phyloP scores from a whole-genome alignment of 2,888 invertebrate species.

The Tinea pellionella region DNA sequence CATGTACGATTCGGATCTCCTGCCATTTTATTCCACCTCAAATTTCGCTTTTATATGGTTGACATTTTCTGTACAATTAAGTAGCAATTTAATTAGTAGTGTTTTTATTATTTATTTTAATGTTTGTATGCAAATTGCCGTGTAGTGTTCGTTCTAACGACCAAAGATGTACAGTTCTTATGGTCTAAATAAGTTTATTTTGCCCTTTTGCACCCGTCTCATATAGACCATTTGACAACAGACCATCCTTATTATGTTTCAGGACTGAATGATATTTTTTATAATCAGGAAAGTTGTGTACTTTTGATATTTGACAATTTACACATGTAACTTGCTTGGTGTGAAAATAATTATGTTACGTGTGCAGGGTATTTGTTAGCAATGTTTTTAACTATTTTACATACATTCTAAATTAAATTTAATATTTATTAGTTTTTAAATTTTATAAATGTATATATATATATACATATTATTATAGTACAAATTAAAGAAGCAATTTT shows the following conservation, averaged over 20 bases:
- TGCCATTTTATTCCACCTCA: not conserved
- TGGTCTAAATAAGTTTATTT: too few species aligned
- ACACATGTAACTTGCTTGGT: constrained; percentile 1
- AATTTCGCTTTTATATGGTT: not conserved
- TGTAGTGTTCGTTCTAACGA: too few species aligned
- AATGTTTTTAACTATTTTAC: not conserved
- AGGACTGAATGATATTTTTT: too few species aligned
- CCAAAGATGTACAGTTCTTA: too few species aligned
- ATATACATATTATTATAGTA: not conserved
- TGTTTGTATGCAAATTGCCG: not conserved
- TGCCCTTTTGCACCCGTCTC: too few species aligned
- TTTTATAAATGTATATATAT: not conserved
- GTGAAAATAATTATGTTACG: not conserved
- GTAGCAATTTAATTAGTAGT: not conserved
- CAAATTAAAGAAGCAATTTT: constrained; percentile 3
- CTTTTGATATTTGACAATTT: not conserved
- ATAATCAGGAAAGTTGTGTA: too few species aligned
- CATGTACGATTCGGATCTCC: not conserved
- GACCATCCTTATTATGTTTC: too few species aligned
- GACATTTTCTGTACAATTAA: too few species aligned
- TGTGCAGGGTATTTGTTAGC: constrained; percentile 6
- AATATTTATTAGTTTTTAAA: constrained; percentile 6
- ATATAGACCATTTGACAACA: too few species aligned
- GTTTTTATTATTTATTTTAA: not conserved
- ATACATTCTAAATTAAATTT: constrained; percentile 2